Conservation (phyloP, 2,797 vertebrate species). For the Todus mexicanus region DNA sequence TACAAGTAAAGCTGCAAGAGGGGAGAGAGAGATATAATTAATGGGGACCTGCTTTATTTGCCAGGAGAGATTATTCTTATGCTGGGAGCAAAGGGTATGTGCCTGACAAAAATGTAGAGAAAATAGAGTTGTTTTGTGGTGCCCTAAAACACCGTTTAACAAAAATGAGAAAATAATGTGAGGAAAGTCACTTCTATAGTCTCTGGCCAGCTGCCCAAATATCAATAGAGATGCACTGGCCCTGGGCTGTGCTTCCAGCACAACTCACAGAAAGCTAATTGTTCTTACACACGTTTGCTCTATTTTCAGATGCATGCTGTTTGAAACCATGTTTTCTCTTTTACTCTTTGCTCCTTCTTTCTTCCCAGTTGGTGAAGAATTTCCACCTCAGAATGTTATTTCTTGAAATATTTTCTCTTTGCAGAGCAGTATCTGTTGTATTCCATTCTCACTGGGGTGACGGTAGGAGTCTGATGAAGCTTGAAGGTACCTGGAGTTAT, state of each 20-base stretch:
- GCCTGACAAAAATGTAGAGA: slow-evolving; percentile 25
- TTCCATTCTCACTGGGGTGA: background rate
- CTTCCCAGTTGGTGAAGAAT: background rate
- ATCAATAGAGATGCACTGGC: background rate
- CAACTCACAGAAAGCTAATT: background rate
- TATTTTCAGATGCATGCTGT: slow-evolving; percentile 8
- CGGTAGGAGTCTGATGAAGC: background rate
- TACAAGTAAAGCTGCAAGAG: slow-evolving; percentile 21
- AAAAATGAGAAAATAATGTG: slow-evolving; percentile 53
- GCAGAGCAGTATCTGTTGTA: background rate
- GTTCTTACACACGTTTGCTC: slow-evolving; percentile 16
- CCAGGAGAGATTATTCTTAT: slow-evolving; percentile 43
- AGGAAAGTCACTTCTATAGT: slow-evolving; percentile 30
- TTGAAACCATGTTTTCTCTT: slow-evolving; percentile 14
- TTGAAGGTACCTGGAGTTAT: slow-evolving; percentile 34
- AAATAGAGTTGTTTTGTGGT: slow-evolving; percentile 37
- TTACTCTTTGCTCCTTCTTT: background rate
- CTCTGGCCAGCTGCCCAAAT: slow-evolving; percentile 31
- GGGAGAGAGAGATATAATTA: slow-evolving; percentile 47
- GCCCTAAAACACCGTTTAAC: slow-evolving; percentile 45
- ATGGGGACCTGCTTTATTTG: slow-evolving; percentile 25
- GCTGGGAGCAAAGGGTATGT: background rate
- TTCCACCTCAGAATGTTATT: slow-evolving; percentile 17
- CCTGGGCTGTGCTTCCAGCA: background rate
- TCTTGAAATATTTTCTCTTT: slow-evolving; percentile 15